Percentiles rank a stretch among this genome's conserved stretches.
phyloP scores from a whole-genome alignment of 2,113 vertebrate species.

The Steatornis caripensis region DNA sequence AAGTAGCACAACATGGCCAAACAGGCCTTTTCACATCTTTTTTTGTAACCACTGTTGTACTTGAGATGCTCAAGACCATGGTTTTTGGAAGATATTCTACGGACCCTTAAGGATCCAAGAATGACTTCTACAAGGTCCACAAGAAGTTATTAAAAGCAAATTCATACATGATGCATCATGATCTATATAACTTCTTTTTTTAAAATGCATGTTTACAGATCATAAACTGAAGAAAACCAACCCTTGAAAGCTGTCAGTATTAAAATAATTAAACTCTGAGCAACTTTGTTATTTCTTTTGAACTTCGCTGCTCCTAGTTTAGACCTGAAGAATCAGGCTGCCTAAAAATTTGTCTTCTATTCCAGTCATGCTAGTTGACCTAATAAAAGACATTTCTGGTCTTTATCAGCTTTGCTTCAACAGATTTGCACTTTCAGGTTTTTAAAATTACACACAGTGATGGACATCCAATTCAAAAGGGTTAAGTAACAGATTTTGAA shows the following conservation, averaged over 20 bases:
- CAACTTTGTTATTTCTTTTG: background rate
- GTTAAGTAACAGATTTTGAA: background rate
- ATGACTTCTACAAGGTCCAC: background rate
- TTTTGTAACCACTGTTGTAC: background rate
- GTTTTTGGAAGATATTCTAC: background rate
- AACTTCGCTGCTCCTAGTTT: background rate
- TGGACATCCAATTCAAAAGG: background rate
- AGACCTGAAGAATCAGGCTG: background rate
- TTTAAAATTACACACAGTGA: background rate
- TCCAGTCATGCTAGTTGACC: background rate
- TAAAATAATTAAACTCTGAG: background rate
- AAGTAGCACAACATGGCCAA: background rate
- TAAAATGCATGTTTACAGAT: accelerated
- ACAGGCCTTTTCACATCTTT: background rate
- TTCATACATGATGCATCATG: background rate
- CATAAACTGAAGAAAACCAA: background rate
- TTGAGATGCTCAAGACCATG: background rate
- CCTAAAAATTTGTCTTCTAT: background rate
- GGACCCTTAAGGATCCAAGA: background rate
- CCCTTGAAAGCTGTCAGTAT: background rate
- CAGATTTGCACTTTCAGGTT: background rate
- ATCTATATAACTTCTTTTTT: background rate
- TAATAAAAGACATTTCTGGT: background rate
- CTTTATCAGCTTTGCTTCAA: background rate
- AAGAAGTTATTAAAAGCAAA: background rate